A percentile compares a stretch with the other conserved stretches of the same genome.
These are phyloP conservation scores for Apodemus sylvaticus DNA, from an alignment of 2,113 vertebrate genomes.

Conservation along the genomic window DNA sequence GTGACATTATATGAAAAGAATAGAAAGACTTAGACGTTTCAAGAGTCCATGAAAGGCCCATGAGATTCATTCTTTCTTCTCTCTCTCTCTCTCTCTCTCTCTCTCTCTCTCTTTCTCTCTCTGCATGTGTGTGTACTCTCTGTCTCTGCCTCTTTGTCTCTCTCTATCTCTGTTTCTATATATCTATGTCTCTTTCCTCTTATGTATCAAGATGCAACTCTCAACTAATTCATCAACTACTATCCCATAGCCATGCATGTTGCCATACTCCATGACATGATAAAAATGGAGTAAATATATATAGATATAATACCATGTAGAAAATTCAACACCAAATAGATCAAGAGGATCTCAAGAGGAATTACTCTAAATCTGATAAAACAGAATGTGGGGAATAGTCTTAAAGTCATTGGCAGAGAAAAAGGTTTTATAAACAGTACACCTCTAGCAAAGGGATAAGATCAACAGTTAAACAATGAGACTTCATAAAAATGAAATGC, in stretches of 20 bases:
- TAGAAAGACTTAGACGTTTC: background rate
- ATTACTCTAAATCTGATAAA: background rate
- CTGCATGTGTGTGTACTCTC: too few species aligned
- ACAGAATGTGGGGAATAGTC: background rate
- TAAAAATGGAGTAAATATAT: background rate
- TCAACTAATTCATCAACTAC: background rate
- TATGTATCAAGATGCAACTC: background rate
- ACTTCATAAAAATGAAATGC: background rate
- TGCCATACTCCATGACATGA: background rate
- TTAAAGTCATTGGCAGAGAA: background rate
- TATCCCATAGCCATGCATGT: background rate
- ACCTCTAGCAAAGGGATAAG: background rate
- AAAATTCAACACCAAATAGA: background rate
- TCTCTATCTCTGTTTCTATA: background rate
- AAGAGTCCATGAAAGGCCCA: too few species aligned
- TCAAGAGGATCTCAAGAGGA: background rate
- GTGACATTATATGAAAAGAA: background rate
- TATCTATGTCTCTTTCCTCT: background rate
- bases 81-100: too few species aligned
- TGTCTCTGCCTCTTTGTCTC: accelerated
- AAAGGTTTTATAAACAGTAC: background rate
- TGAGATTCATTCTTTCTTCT: too few species aligned
- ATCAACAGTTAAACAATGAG: background rate
- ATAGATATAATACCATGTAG: background rate
- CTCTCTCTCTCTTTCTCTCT: background rate